Base-by-base conservation (phyloP, 2,888 invertebrate genomes). In the Tholera decimalis region DNA sequence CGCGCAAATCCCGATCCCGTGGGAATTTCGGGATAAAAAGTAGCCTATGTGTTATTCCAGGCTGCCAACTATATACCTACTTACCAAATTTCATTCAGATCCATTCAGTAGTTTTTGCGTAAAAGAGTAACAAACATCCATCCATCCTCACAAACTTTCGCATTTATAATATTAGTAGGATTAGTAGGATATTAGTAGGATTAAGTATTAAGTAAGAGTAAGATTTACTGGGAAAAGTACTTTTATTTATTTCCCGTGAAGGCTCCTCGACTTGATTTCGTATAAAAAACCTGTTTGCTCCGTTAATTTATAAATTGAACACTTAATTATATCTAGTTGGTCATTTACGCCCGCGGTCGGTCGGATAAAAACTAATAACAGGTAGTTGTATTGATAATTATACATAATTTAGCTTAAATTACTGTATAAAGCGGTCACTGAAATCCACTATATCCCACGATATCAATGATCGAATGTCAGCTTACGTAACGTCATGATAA, bases 281-380 rank as follows among this genome's bases (percentile, higher is more conserved):
- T 82, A 79, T 76, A 68, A 71, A 61, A 77, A 86, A 83, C 89
- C 84, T 72, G 87, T 85, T 83, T 66, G 64, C 50, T 73, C 73
- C 74, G 84, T 86, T 87, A 87, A 88, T 89, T 86, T 88, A 88
- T 87, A 87, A 88, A 89, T 89, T 90, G 87, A 89, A 85, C 85
- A 88, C 87, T 89, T 89, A 88, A 89, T 91, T 88, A 89, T 82
- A 82, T 79, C 50, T 80, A 79, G 83, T 79, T 77, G 83, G 69
- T 82, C 82, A 83, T 88, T 88, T 85, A 82, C 82, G 84, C 85
- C 79, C 80, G 83, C 80, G 76, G 86, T 80, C 83, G 69, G 70
- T 73, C 67, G 79, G 80, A 86, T 87, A 88, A 88, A 88, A 86
- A 86, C 82, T 83, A 85, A 87, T 84, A 85, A 79, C 77, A 72